phyloP scores from a whole-genome alignment of 2,113 vertebrate species.

The Ifrita kowaldi region DNA sequence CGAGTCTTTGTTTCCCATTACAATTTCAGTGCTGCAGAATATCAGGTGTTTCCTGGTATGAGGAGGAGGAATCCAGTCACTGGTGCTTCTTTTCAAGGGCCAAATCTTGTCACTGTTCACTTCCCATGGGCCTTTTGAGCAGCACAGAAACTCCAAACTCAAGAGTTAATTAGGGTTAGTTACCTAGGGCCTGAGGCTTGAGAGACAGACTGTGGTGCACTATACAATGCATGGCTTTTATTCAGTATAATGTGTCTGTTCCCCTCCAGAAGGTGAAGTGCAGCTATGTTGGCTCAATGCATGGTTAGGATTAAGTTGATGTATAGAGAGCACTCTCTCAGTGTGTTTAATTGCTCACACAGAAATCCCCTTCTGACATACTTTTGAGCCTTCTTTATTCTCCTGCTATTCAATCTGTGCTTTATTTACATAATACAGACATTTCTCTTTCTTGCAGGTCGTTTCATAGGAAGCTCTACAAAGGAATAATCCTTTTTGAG shows the following conservation, averaged over 20 bases:
- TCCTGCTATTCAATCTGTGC: not conserved
- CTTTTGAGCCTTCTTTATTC: not conserved
- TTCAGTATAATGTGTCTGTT: not conserved
- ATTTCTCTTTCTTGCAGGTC: not conserved
- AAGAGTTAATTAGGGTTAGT: slow-evolving; percentile 39
- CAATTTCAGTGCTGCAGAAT: not conserved
- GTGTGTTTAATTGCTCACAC: slow-evolving; percentile 4
- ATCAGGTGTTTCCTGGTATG: not conserved
- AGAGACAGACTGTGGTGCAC: slow-evolving; percentile 4
- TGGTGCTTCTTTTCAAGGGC: not conserved
- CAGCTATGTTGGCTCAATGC: not conserved
- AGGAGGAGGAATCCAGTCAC: slow-evolving; percentile 26
- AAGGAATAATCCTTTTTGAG: slow-evolving; percentile 30
- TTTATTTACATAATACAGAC: slow-evolving; percentile 44
- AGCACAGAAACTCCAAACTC: slow-evolving; percentile 3
- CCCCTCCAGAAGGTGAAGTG: not conserved
- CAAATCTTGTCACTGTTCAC: not conserved
- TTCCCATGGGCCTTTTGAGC: slow-evolving; percentile 39
- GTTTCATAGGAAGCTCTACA: not conserved
- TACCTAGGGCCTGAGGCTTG: slow-evolving; percentile 4
- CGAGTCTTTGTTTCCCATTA: not conserved
- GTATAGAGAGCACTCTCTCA: not conserved
- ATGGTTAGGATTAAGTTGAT: slow-evolving; percentile 5
- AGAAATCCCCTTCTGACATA: not conserved
- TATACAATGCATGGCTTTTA: not conserved